Percentiles rank a stretch among this genome's conserved stretches.
Conservation (phyloP, 2,797 vertebrate genomes). For the Protonibea diacanthus region DNA sequence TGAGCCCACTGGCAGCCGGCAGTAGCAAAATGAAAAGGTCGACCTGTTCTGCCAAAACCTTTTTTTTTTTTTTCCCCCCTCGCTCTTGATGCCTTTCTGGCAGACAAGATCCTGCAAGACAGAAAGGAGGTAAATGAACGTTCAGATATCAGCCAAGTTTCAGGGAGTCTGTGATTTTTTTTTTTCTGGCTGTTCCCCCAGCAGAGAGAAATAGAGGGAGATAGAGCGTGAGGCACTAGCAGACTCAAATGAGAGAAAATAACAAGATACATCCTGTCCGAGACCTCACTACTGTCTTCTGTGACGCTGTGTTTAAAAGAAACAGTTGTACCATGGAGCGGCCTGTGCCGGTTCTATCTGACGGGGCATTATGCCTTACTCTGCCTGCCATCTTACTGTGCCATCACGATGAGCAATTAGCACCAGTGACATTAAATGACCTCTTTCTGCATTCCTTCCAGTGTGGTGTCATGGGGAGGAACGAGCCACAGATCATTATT, state of each 20-base stretch:
- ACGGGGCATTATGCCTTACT: slow-evolving; percentile 15
- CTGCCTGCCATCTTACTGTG: slow-evolving; percentile 31
- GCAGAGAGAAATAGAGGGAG: slow-evolving; percentile 43
- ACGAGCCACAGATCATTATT: slow-evolving; percentile 61
- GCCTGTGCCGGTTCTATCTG: slow-evolving; percentile 4
- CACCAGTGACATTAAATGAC: slow-evolving; percentile 54
- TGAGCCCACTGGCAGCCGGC: slow-evolving; percentile 37
- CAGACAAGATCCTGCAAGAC: slow-evolving; percentile 48
- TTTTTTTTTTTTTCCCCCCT: slow-evolving; percentile 26
- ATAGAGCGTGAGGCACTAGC: slow-evolving; percentile 33
- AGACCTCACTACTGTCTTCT: slow-evolving; percentile 61
- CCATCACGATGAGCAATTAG: slow-evolving; percentile 59
- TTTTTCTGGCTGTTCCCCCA: slow-evolving; percentile 69
- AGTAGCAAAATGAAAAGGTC: slow-evolving; percentile 55
- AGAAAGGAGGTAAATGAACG: slow-evolving; percentile 39
- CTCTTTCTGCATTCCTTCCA: slow-evolving; percentile 76
- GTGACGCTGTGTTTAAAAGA: slow-evolving; percentile 50
- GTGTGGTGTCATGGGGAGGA: slow-evolving; percentile 67
- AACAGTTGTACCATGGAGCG: slow-evolving; percentile 31
- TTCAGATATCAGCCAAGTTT: slow-evolving; percentile 59
- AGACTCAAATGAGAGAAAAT: slow-evolving; percentile 63
- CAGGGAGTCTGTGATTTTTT: slow-evolving; percentile 65
- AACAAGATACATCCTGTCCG: slow-evolving; percentile 80
- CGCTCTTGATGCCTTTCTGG: slow-evolving; percentile 50
- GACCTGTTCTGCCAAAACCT: slow-evolving; percentile 59